A percentile compares a stretch with the other conserved stretches of the same genome.
These are phyloP conservation scores for Pterocles burchelli DNA, from an alignment of 2,113 vertebrate genomes.

Conservation along the genomic window DNA sequence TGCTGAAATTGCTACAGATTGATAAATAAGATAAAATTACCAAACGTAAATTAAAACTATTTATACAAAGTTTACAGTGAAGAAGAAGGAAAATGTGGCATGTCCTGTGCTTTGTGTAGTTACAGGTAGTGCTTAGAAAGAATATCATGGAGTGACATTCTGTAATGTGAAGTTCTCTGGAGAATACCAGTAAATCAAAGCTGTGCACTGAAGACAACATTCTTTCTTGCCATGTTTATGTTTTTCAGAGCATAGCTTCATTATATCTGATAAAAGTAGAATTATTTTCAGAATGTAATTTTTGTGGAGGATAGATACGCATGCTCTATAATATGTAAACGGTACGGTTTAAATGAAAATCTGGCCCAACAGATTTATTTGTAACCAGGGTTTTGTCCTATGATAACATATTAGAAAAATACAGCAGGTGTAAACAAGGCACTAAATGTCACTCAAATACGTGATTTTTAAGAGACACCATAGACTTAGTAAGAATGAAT, in stretches of 20 bases:
- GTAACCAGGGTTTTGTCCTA: not conserved
- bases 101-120: not conserved
- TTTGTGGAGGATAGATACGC: not conserved
- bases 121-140: not conserved
- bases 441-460: not conserved
- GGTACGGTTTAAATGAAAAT: not conserved
- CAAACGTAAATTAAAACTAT: not conserved
- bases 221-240: not conserved
- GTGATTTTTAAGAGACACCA: not conserved
- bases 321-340: fast-evolving
- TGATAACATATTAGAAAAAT: not conserved
- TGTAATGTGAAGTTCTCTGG: not conserved
- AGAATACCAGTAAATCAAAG: not conserved
- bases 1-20: not conserved
- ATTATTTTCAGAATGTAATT: not conserved
- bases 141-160: not conserved
- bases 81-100: not conserved
- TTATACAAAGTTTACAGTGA: constrained; percentile 30
- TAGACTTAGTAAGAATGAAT: not conserved
- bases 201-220: not conserved
- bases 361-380: not conserved
- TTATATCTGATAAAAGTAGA: not conserved
- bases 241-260: not conserved
- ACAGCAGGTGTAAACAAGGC: not conserved
- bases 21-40: constrained; percentile 17